phyloP scores from a whole-genome alignment of 2,888 invertebrate species.

The Pristionchus maxplancki region DNA sequence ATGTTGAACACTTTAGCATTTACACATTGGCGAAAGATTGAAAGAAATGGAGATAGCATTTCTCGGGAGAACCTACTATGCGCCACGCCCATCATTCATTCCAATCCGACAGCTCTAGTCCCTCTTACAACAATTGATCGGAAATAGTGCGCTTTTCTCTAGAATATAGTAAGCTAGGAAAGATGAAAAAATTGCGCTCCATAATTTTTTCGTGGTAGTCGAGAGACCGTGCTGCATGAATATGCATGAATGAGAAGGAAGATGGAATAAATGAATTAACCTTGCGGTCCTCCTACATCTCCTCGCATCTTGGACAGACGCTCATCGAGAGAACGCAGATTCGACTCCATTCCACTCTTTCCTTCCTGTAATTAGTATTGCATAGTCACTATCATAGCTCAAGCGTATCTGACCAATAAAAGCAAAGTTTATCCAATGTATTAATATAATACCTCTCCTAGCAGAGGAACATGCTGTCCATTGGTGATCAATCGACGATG shows the following conservation, averaged over 20 bases:
- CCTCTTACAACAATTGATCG: slow-evolving; percentile 1
- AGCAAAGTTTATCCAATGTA: no score
- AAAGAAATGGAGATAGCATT: neutral
- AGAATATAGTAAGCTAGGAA: no score
- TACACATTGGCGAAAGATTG: neutral
- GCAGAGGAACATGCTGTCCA: slow-evolving; percentile 73
- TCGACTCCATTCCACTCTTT: slow-evolving; percentile 63
- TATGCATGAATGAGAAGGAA: neutral
- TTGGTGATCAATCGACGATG: slow-evolving; percentile 63
- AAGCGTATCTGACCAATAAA: neutral
- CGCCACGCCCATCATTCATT: slow-evolving; percentile 11
- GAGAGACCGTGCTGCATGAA: no score
- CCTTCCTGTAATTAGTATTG: slow-evolving; percentile 40
- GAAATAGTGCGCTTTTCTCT: neutral
- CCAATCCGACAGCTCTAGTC: neutral
- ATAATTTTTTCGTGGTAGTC: no score
- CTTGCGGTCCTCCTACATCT: slow-evolving; percentile 54
- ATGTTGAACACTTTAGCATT: no score
- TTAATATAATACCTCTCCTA: slow-evolving; percentile 60
- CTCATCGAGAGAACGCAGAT: slow-evolving; percentile 65
- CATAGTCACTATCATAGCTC: no score
- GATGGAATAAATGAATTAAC: neutral
- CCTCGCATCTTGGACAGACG: slow-evolving; percentile 68
- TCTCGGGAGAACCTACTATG: neutral
- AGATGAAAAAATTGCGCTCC: no score